Evolutionary conservation across 2,888 invertebrate species (phyloP), one percentile per base, ranked within the genome.

Genomic region (Girardia tigrina): DNA sequence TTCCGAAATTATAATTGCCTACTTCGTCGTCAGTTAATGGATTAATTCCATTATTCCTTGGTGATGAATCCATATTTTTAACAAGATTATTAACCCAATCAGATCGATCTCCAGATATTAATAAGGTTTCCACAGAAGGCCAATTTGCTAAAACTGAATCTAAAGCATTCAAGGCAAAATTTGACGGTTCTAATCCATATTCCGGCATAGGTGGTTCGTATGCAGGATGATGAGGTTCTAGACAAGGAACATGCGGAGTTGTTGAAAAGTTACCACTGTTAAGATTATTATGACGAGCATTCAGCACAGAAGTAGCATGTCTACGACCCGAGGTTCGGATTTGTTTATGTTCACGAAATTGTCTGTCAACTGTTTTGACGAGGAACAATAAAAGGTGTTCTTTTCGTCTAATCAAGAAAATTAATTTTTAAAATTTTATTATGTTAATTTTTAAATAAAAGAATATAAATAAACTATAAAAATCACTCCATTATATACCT

Each of bases 101-200:
- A 56, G 56, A 56, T 56, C 56, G 4, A 56, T 56, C 81, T 0
- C 86, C 86, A 70, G 92, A 91, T 89, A 92, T 90, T 77, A 95
- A 90, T 87, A 94, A 92, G 42, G 93, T 90, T 81, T 91, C 91
- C 0, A 95, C 91, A 0, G 94, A 94, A 73, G 90, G 88, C 95
- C 95, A 98, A 83, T 95, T 92, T 78, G 87, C 87, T 27, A 98
- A 85, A 73, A 97, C 82, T 16, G 91, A 89, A 81, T 94, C 90
- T n/a, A 97, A 86, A 0, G 95, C 97, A 77, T 90, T 88, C 23
- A 92, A 87, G 70, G 93, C 91, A 85, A 98, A 99, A 80, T 92
- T 88, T 20, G 98, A 98, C 28, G 98, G 98, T 82, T 97, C 95
- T 73, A 99, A 86, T 83, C 98, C 95, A 85, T 97, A 97, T 81